Conservation (phyloP, 1,140 invertebrate species). For the Tetragnatha versicolor region DNA sequence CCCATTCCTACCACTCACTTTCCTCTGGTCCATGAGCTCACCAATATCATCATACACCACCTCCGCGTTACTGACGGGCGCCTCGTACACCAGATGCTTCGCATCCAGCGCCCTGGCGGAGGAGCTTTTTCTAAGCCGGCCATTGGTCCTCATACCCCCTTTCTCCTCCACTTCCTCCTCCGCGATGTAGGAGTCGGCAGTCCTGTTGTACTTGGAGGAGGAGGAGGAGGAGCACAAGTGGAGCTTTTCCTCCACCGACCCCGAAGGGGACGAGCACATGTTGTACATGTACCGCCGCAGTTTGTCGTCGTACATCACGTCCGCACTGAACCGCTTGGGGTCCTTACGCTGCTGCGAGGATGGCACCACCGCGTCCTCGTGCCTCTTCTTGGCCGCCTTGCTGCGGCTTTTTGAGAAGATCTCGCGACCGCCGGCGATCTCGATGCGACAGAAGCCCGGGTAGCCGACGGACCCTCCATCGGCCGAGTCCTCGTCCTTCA, state of each 20-base stretch:
- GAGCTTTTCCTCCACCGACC: conserved; percentile 44
- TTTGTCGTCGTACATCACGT: conserved; percentile 57
- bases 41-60: conserved; percentile 85
- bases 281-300: conserved; percentile 51
- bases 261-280: conserved; percentile 42
- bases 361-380: conserved; percentile 68
- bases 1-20: conserved; percentile 21
- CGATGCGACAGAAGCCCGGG: conserved; percentile 70
- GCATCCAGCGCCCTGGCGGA: conserved; percentile 39
- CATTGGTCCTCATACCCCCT: conserved; percentile 34
- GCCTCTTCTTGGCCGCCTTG: conserved; percentile 77
- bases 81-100: conserved; percentile 57
- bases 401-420: conserved; percentile 83
- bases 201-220: conserved; percentile 40
- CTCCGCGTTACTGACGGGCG: conserved; percentile 71
- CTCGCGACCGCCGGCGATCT: conserved; percentile 86
- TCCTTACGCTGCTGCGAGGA: conserved; percentile 60
- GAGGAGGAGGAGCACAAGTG: conserved; percentile 30
- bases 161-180: conserved; percentile 36
- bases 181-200: conserved; percentile 34
- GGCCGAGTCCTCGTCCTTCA: conserved; percentile 21
- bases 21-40: conserved; percentile 65
- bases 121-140: conserved; percentile 49
- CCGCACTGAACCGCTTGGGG: conserved; percentile 54
- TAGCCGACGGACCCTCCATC: conserved; percentile 31